Percentiles rank a stretch among this genome's conserved stretches.
phyloP scores from a whole-genome alignment of 2,113 vertebrate species.

The Cavia porcellus region DNA sequence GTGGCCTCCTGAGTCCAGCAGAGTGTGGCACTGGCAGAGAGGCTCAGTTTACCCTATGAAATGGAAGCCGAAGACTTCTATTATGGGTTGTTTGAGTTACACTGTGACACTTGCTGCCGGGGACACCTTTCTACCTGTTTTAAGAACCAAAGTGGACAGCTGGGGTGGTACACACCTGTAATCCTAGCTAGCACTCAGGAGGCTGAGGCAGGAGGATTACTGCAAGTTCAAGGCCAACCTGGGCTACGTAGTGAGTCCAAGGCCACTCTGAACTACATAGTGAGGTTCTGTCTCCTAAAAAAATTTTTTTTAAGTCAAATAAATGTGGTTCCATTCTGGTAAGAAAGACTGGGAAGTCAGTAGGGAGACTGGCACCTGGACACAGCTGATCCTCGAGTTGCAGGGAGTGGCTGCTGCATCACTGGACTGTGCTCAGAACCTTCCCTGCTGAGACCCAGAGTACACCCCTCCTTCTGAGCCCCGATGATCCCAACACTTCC shows the following conservation, averaged over 20 bases:
- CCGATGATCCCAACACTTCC: neutral
- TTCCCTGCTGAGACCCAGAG: neutral
- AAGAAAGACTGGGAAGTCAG: neutral
- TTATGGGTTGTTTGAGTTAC: neutral
- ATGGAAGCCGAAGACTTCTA: neutral
- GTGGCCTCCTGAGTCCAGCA: neutral
- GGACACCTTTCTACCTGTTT: fast-evolving
- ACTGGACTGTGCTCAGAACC: neutral
- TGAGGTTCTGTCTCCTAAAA: no score
- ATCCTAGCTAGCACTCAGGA: neutral
- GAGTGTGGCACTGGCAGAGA: neutral
- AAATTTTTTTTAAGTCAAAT: neutral
- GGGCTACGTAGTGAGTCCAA: neutral
- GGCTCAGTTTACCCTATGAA: neutral
- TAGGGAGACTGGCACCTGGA: neutral
- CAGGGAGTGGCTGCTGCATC: neutral
- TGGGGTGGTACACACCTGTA: neutral
- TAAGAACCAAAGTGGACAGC: neutral
- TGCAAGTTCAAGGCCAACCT: neutral
- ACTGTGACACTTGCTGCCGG: neutral
- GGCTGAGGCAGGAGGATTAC: neutral
- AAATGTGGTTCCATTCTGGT: neutral
- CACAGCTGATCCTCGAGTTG: neutral
- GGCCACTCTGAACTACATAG: neutral
- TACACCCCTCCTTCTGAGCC: no score